Base-by-base conservation (phyloP, 2,797 vertebrate genomes). In the Myotis myotis region DNA sequence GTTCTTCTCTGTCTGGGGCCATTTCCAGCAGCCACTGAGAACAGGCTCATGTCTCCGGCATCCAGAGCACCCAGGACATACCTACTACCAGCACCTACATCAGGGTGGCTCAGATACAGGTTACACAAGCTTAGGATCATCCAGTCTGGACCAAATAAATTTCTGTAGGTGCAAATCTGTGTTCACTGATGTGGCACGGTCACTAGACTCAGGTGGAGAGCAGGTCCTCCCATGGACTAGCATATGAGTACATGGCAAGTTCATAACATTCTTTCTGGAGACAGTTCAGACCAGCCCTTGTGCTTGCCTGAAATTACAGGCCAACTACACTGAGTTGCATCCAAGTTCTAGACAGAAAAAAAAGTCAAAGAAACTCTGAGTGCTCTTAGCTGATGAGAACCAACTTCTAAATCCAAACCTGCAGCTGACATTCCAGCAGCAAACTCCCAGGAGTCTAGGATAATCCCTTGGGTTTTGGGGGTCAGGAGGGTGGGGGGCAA, bases 361-460 rank as follows among this genome's bases (percentile, higher is more conserved):
- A 89, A 80, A 53, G 36, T n/a, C 68, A 81, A 72, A 60, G 6
- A 23, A 82, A 15, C n/a, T 91, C 19, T 51, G 11, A 74, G 4
- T 38, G 74, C 16, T 6, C 28, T 79, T 41, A 47, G 33, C 33
- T 10, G 33, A 66, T 68, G 74, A 66, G 53, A 95, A 49, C 22
- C 66, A 93, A 82, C 57, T 87, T 87, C 51, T 49, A 93, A 74
- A 70, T 53, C 19, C 19, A 49, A 96, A 80, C 10, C 66, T 33
- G 8, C 41, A 89, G 20, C 15, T 74, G 53, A 44, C 80, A 79
- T 91, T 87, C 17, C 66, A 91, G 41, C 22, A 75, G 66, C 38
- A 76, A 71, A 90, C 16, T 66, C n/a, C 22, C 17, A 33, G 47
- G 16, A 68, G 25, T 68, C 44, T 38, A 64, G 60, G 25, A 4